Evolutionary conservation across 2,888 invertebrate genomes (phyloP).

Genomic region (Pterostichus madidus): DNA sequence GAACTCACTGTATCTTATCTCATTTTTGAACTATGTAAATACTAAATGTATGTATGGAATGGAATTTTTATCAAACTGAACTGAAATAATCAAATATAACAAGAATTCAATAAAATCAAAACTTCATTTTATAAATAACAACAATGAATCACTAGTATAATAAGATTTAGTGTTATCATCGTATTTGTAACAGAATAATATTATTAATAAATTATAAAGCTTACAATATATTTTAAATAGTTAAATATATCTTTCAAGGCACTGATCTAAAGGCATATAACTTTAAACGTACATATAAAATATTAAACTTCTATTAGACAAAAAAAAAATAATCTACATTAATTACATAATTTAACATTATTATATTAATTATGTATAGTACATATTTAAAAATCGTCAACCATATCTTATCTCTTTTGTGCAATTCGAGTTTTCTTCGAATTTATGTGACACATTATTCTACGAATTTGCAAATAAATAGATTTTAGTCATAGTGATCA

Average conservation of each 20-base stretch:
- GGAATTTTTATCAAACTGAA: conserved; percentile 42
- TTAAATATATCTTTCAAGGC: conserved; percentile 9
- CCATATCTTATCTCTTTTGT: background rate
- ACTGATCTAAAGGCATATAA: conserved; percentile 42
- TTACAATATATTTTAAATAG: conserved; percentile 6
- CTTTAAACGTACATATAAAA: conserved; percentile 24
- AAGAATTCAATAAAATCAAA: conserved; percentile 14
- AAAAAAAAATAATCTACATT: conserved; percentile 16
- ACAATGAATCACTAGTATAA: conserved; percentile 28
- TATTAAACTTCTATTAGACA: conserved; percentile 23
- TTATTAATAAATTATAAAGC: conserved; percentile 29
- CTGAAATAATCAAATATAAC: conserved; percentile 9
- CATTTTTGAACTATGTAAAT: conserved; percentile 42
- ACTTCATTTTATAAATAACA: conserved; percentile 14
- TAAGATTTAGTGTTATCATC: conserved; percentile 13
- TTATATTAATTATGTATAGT: conserved; percentile 29
- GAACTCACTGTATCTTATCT: conserved; percentile 54
- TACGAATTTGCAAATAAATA: conserved; percentile 15
- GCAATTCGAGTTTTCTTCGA: conserved; percentile 1
- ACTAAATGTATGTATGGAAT: conserved; percentile 29
- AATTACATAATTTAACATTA: conserved; percentile 14
- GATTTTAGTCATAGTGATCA: background rate
- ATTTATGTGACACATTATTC: background rate
- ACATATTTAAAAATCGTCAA: conserved; percentile 22
- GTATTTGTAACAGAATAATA: conserved; percentile 5